Evolutionary conservation across 2,113 vertebrate genomes (phyloP).

Genomic region (Microcebus murinus): DNA sequence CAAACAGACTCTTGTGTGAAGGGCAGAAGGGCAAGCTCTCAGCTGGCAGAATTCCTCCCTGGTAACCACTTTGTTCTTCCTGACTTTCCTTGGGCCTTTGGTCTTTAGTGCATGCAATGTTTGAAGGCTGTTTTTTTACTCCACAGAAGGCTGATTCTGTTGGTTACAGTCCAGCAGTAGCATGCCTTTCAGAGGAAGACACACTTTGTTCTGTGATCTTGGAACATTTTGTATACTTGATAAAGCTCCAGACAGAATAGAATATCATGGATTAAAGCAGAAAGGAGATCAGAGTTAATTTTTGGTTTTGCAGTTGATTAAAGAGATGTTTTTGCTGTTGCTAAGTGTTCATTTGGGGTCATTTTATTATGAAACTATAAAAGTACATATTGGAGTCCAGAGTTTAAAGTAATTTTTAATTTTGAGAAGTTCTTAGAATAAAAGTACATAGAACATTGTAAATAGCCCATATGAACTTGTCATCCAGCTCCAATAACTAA

Average conservation of each 20-base stretch:
- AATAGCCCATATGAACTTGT: neutral
- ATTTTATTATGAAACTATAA: slow-evolving; percentile 64
- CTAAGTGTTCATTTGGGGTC: slow-evolving; percentile 25
- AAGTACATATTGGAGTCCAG: slow-evolving; percentile 28
- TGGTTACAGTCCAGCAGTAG: slow-evolving; percentile 49
- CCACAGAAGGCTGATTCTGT: slow-evolving; percentile 53
- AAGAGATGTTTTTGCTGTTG: slow-evolving; percentile 63
- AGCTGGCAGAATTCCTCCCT: slow-evolving; percentile 98
- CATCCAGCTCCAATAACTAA: neutral
- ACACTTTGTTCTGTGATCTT: slow-evolving; percentile 73
- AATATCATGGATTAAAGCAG: slow-evolving; percentile 59
- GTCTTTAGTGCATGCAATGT: slow-evolving; percentile 75
- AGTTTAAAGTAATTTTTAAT: slow-evolving; percentile 61
- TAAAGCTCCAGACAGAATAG: slow-evolving; percentile 57
- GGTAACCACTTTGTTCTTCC: slow-evolving; percentile 90
- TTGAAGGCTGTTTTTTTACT: slow-evolving; percentile 71
- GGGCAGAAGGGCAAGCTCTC: slow-evolving; percentile 99
- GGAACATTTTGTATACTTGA: slow-evolving; percentile 36
- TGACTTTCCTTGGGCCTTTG: slow-evolving; percentile 69
- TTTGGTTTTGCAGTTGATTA: slow-evolving; percentile 74
- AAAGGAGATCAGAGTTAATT: slow-evolving; percentile 59
- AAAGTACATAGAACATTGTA: slow-evolving; percentile 17
- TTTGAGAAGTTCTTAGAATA: slow-evolving; percentile 57
- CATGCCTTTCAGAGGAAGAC: slow-evolving; percentile 56
- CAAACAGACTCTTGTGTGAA: slow-evolving; percentile 96